Evolutionary conservation across 2,888 invertebrate species (phyloP).

Genomic region (Ephialtes manifestator): DNA sequence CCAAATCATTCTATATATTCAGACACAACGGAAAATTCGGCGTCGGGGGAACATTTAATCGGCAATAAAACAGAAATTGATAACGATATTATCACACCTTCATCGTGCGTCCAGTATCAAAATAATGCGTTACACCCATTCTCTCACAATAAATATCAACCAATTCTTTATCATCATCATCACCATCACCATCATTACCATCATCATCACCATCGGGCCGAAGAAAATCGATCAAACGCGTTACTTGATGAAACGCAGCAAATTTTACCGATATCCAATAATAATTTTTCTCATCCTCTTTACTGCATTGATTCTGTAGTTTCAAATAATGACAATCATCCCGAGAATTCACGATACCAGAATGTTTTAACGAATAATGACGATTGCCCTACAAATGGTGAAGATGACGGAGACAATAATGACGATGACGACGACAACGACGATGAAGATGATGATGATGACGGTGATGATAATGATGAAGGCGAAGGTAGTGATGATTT

Average conservation of each 20-base stretch:
- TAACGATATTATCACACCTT: constrained; percentile 50
- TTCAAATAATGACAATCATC: not conserved
- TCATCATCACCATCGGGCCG: constrained; percentile 69
- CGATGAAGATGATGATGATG: constrained; percentile 18
- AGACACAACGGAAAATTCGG: constrained; percentile 81
- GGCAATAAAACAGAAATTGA: constrained; percentile 72
- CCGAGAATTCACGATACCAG: not conserved
- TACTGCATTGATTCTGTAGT: not conserved
- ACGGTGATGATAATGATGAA: constrained; percentile 31
- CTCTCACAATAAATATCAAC: constrained; percentile 78
- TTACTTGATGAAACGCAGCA: constrained; percentile 16
- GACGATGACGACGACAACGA: constrained; percentile 47
- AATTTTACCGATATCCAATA: constrained; percentile 40
- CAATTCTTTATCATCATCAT: constrained; percentile 80
- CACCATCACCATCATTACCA: constrained; percentile 74
- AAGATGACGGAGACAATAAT: not conserved
- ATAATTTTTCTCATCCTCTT: not conserved
- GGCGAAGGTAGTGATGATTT: constrained; percentile 26
- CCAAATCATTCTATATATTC: constrained; percentile 84
- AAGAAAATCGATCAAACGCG: not conserved
- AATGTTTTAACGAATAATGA: not conserved
- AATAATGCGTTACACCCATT: constrained; percentile 71
- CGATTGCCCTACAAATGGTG: not conserved
- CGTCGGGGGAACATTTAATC: constrained; percentile 77
- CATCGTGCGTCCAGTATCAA: constrained; percentile 71